Base-by-base conservation (phyloP, 1,140 invertebrate species). In the Trichonephila clavipes region DNA sequence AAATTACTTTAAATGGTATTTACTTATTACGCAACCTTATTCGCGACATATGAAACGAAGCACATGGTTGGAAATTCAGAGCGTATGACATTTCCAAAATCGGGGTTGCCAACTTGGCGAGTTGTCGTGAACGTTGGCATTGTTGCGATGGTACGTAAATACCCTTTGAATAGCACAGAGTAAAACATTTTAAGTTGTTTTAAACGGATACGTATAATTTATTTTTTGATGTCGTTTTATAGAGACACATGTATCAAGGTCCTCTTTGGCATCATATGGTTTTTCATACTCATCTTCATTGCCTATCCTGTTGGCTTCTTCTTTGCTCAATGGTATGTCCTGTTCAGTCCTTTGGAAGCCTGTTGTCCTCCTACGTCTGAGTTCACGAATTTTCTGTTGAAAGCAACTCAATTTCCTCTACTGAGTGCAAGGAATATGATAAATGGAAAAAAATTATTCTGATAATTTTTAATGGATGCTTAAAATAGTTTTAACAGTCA, bases 241-340 rank as follows among this genome's bases (percentile, higher is more conserved):
- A 90, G 77, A 69, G 1, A 18, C 72, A 88, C 28, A 88, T 82
- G 77, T 83, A 88, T 61, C 77, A 92, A 66, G 40, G 94, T 90
- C 58, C 24, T 95, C 18, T 95, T 94, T 86, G 88, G 92, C 58
- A 92, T 95, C 66, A 66, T 95, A 18, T 95, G 95, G 95, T 88
- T 95, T 5, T 85, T 92, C 7, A 81, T 94, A 5, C 77, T 95
- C 8, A 94, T 95, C 19, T 95, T 94, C 83, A 64, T 95, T 72
- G 95, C 59, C 16, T 95, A 94, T 87, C 95, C 95, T 6, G 44
- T 95, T 5, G 95, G 88, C 0, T 92, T 94, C 18, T 87, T 94
- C 77, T 72, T 94, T 58, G 40, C 72, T 64, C 34, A 66, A 21
- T 92, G 94, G n/a, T 95, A 95, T 59, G 88, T 95, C 6, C 85